phyloP scores from a whole-genome alignment of 2,888 invertebrate species.

The Uloborus plumipes region DNA sequence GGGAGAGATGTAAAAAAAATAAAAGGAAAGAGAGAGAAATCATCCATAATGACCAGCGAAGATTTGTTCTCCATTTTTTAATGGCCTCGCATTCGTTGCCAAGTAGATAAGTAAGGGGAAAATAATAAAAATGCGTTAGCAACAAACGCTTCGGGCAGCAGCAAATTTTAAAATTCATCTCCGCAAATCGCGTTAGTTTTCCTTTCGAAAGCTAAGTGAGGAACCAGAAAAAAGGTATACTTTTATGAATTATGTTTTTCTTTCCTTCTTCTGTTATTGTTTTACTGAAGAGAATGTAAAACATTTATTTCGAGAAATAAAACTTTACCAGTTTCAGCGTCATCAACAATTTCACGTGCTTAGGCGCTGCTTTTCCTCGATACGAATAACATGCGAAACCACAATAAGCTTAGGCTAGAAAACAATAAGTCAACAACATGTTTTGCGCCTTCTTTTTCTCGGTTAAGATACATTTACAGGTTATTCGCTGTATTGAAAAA shows the following conservation, averaged over 20 bases:
- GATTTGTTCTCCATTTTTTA: constrained; percentile 51
- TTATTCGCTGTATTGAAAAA: no score
- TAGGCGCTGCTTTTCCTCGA: background rate
- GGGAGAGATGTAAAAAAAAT: constrained; percentile 15
- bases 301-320: background rate
- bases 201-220: constrained; percentile 7
- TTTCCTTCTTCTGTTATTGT: background rate
- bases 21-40: constrained; percentile 26
- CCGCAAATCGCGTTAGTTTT: constrained; percentile 9
- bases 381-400: constrained; percentile 16
- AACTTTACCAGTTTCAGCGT: constrained; percentile 3
- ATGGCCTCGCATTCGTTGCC: constrained; percentile 32
- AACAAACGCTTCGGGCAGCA: constrained; percentile 26
- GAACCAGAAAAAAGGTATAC: background rate
- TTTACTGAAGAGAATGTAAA: background rate
- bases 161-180: constrained; percentile 39
- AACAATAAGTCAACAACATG: no score
- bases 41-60: constrained; percentile 50
- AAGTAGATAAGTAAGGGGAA: constrained; percentile 32
- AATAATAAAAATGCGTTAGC: constrained; percentile 20
- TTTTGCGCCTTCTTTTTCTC: no score
- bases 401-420: constrained; percentile 6
- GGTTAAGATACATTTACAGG: no score
- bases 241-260: constrained; percentile 29
- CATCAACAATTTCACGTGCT: constrained; percentile 15